Conservation (phyloP, 1,140 invertebrate species). For the Coptotermes formosanus region DNA sequence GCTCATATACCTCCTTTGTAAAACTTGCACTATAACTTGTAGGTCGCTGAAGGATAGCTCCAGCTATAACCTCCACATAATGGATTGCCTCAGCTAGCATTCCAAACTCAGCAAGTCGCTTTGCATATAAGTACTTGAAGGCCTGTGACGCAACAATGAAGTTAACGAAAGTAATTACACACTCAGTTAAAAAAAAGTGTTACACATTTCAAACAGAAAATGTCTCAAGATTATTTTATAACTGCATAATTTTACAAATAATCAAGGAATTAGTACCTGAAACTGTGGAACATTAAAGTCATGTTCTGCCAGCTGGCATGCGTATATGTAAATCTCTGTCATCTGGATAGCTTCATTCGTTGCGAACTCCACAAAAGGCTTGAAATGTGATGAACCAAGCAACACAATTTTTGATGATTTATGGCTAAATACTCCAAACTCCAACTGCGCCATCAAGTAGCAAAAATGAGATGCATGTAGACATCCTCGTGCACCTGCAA, state of each 20-base stretch:
- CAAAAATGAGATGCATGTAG: constrained; percentile 91
- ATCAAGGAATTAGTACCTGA: constrained; percentile 52
- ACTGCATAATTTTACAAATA: background rate
- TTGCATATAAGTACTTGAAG: constrained; percentile 65
- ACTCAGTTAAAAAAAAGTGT: background rate
- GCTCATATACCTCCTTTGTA: constrained; percentile 60
- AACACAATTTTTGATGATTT: constrained; percentile 72
- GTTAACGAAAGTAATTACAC: background rate
- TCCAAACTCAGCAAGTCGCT: constrained; percentile 75
- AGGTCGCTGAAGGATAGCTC: constrained; percentile 55
- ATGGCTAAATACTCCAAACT: constrained; percentile 63
- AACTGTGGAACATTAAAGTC: constrained; percentile 69
- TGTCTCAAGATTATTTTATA: background rate
- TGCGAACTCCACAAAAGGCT: constrained; percentile 67
- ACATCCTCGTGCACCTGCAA: constrained; percentile 61
- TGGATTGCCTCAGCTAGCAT: constrained; percentile 72
- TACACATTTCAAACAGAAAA: background rate
- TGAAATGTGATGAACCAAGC: constrained; percentile 69
- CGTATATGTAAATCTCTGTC: constrained; percentile 94
- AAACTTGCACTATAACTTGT: constrained; percentile 57
- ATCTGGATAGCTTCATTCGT: constrained; percentile 84
- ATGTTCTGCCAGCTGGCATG: constrained; percentile 75
- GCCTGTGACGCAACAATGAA: constrained; percentile 50
- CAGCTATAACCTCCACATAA: constrained; percentile 78
- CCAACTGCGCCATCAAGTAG: constrained; percentile 83